Percentiles rank a stretch among this genome's conserved stretches.
Evolutionary conservation across 2,888 invertebrate species (phyloP).

Genomic region (Myathropa florea): DNA sequence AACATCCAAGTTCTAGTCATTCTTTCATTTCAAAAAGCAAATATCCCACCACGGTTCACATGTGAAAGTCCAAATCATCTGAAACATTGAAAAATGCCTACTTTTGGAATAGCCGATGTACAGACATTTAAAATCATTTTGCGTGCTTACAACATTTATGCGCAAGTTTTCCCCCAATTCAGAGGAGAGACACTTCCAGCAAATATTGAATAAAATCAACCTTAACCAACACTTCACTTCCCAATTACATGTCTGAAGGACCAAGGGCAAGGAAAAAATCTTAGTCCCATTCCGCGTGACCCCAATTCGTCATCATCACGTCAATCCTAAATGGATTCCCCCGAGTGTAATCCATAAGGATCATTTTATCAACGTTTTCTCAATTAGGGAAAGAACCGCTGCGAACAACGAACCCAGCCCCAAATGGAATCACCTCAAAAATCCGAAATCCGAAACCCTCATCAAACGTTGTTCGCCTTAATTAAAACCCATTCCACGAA

Average conservation of each 20-base stretch:
- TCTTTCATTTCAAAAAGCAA: too few relatives aligned
- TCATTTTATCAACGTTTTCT: neutral
- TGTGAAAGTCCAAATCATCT: too few relatives aligned
- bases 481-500: slow-evolving; percentile 43
- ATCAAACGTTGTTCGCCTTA: slow-evolving; percentile 60
- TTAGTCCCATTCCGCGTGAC: neutral
- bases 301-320: neutral
- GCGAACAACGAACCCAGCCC: neutral
- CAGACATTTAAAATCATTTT: too few relatives aligned
- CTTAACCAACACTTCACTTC: neutral
- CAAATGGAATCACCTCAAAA: neutral
- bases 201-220: neutral
- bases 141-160: too few relatives aligned
- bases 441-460: slow-evolving; percentile 27
- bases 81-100: too few relatives aligned
- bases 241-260: neutral
- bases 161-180: neutral
- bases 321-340: neutral
- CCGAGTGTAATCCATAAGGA: neutral
- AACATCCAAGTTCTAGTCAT: too few relatives aligned
- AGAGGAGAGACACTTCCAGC: neutral
- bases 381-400: neutral
- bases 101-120: too few relatives aligned
- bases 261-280: neutral
- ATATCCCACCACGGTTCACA: too few relatives aligned